A percentile compares a stretch with the other conserved stretches of the same genome.
These are phyloP conservation scores for Sprattus sprattus DNA, from an alignment of 2,113 vertebrate species.

Conservation along the genomic window DNA sequence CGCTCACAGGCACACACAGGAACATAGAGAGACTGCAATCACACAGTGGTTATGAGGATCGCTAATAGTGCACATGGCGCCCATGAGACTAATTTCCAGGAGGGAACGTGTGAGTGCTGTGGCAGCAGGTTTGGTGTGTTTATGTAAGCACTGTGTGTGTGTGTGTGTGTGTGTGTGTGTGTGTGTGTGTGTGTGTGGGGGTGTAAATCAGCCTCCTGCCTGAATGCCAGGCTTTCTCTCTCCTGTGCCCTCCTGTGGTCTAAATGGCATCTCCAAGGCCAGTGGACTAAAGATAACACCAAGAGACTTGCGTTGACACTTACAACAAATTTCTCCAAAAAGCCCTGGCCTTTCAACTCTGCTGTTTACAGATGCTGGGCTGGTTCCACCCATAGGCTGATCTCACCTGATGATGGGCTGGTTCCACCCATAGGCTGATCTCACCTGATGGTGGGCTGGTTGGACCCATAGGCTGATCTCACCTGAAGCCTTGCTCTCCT, in stretches of 20 bases:
- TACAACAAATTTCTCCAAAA: not conserved
- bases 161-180: conserved; percentile 20
- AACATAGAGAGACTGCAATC: not conserved
- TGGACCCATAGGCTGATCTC: too few relatives aligned
- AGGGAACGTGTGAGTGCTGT: conserved; percentile 50
- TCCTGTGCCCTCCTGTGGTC: not conserved
- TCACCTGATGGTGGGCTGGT: not conserved
- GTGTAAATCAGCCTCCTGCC: too few relatives aligned
- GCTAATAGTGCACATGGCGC: conserved; percentile 19
- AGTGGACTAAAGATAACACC: not conserved
- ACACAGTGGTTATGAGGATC: not conserved
- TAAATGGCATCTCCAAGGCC: not conserved
- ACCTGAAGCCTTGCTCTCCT: too few relatives aligned
- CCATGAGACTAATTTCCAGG: conserved; percentile 61
- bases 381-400: not conserved
- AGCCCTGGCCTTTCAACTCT: not conserved
- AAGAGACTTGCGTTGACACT: not conserved
- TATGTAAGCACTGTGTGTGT: not conserved
- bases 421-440: not conserved
- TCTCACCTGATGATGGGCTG: not conserved
- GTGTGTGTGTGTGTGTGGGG: not conserved
- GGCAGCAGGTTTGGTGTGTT: conserved; percentile 16
- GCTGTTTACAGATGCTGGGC: not conserved
- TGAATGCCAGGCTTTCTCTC: too few relatives aligned
- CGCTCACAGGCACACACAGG: conserved; percentile 32